Conservation (phyloP, 53 echinoderm and acorn worm species). For the Holothuria leucospilota region DNA sequence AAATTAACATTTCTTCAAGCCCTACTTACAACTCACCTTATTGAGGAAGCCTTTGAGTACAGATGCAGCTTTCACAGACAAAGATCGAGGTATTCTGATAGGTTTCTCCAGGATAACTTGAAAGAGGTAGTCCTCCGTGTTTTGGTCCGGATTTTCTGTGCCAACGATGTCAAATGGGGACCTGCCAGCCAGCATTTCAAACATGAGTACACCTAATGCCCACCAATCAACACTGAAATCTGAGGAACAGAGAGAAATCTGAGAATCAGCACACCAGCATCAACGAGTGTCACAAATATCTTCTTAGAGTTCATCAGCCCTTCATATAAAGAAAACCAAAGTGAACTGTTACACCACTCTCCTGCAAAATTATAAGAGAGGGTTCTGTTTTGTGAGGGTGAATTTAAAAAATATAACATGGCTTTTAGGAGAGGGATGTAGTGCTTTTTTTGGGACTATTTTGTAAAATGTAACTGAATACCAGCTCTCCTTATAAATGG, state of each 20-base stretch:
- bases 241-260: conserved; percentile 36
- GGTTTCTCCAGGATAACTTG: conserved; percentile 98
- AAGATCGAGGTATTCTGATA: conserved; percentile 93
- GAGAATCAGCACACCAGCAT: neutral
- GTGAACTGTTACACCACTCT: too few relatives aligned
- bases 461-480: too few relatives aligned
- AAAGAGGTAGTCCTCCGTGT: conserved; percentile 95
- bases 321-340: too few relatives aligned
- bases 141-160: conserved; percentile 95
- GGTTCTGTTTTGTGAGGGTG: too few relatives aligned
- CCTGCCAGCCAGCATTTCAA: conserved; percentile 98
- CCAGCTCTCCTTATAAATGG: too few relatives aligned
- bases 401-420: too few relatives aligned
- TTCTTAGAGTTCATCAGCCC: neutral
- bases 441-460: too few relatives aligned
- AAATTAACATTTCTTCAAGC: too few relatives aligned
- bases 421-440: too few relatives aligned
- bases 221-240: conserved; percentile 97
- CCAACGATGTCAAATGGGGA: conserved; percentile 99
- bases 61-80: conserved; percentile 96
- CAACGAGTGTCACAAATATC: neutral
- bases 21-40: conserved; percentile 69
- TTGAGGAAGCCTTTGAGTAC: conserved; percentile 97
- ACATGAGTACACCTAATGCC: conserved; percentile 97
- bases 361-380: too few relatives aligned